Percentiles rank a stretch among this genome's conserved stretches.
These are phyloP conservation scores for Menidia menidia DNA, from an alignment of 2,797 vertebrate genomes.

Conservation along the genomic window DNA sequence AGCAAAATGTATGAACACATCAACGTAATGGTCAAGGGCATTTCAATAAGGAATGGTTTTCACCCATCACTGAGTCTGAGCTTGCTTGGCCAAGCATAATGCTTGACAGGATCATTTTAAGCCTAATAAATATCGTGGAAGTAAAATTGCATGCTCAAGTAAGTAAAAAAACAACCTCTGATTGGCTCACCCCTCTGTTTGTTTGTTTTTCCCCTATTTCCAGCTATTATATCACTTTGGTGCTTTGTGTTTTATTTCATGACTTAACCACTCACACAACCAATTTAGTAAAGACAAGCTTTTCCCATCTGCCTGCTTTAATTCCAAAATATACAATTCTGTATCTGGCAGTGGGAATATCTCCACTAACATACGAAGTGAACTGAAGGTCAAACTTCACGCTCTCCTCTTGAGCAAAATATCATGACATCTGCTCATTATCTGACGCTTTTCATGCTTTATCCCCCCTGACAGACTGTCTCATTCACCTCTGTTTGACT, in stretches of 20 bases:
- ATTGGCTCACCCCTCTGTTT: constrained; percentile 1
- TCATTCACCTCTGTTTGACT: constrained; percentile 74
- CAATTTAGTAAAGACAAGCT: constrained; percentile 43
- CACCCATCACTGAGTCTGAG: constrained; percentile 42
- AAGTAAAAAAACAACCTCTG: constrained; percentile 3
- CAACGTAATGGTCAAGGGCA: constrained; percentile 54
- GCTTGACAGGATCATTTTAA: constrained; percentile 17
- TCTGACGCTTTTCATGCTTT: constrained; percentile 58
- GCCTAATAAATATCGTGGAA: neutral
- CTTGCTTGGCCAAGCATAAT: constrained; percentile 22
- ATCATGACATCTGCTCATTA: constrained; percentile 81
- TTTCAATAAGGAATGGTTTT: constrained; percentile 68
- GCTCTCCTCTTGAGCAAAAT: constrained; percentile 69
- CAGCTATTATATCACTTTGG: constrained; percentile 2
- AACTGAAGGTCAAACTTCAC: constrained; percentile 62
- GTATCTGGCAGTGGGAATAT: constrained; percentile 32
- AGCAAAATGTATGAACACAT: constrained; percentile 45
- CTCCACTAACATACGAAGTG: constrained; percentile 23
- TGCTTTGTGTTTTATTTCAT: neutral
- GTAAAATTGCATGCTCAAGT: neutral
- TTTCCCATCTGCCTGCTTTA: constrained; percentile 49
- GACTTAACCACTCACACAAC: constrained; percentile 11
- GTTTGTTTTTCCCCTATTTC: neutral
- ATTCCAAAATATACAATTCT: constrained; percentile 36
- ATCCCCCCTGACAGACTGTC: constrained; percentile 68